These are phyloP conservation scores for Gobius niger DNA, from an alignment of 2,113 vertebrate species.

Conservation along the genomic window DNA sequence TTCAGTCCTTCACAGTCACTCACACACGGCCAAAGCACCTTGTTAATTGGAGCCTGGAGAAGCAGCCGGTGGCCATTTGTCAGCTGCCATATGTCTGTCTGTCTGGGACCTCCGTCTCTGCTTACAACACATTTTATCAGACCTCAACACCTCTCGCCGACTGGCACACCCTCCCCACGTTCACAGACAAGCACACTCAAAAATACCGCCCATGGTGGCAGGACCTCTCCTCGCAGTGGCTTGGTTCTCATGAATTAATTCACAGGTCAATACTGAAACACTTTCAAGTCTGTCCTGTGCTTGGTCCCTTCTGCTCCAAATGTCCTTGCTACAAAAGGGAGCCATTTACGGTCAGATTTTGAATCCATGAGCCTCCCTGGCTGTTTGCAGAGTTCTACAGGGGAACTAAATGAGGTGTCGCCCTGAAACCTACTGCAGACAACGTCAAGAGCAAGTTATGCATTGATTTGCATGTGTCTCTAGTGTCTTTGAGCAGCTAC, in stretches of 20 bases:
- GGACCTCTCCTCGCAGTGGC: conserved; percentile 18
- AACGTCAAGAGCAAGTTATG: conserved; percentile 39
- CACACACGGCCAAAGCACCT: conserved; percentile 67
- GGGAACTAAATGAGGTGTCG: conserved; percentile 20
- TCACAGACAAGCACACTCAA: conserved; percentile 25
- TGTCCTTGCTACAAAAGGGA: conserved; percentile 11
- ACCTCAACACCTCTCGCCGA: conserved; percentile 59
- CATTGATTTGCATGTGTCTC: conserved; percentile 38
- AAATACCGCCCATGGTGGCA: conserved; percentile 32
- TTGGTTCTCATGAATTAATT: conserved; percentile 33
- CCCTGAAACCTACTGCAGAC: conserved; percentile 21
- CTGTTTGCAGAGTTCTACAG: conserved; percentile 19
- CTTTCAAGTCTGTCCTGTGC: conserved; percentile 16
- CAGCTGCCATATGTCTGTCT: conserved; percentile 78
- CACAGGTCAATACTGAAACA: conserved; percentile 17
- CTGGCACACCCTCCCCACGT: conserved; percentile 36
- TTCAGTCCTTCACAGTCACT: conserved; percentile 29
- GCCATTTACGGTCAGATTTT: conserved; percentile 20
- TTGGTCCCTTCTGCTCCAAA: conserved; percentile 37
- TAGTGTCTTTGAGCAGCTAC: conserved; percentile 33
- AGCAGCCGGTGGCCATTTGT: conserved; percentile 73
- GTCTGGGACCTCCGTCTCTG: conserved; percentile 48
- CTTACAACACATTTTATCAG: conserved; percentile 67
- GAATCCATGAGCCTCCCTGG: conserved; percentile 20
- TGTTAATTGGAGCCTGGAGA: conserved; percentile 60